Base-by-base conservation (phyloP, 2,888 invertebrate genomes). In the Folsomia candida region DNA sequence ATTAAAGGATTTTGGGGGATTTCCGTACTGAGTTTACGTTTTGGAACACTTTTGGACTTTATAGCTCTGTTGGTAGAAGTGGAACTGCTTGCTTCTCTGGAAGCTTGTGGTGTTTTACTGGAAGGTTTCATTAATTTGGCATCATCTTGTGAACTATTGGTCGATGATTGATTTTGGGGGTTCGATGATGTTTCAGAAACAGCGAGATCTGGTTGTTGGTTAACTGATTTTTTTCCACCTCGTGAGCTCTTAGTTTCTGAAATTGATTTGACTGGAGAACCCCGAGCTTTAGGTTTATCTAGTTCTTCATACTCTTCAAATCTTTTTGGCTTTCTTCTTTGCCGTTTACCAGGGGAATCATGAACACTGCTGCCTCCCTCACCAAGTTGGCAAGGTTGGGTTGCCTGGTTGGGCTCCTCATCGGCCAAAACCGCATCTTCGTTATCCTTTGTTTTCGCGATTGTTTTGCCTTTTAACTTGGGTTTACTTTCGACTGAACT, bases 1-100 rank as follows among this genome's bases (percentile, higher is more conserved):
- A 72, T 72, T 24, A 69, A 24, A n/a, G 72, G 65, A 28, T 60
- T 68, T 2, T 27, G 22, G 1, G 59, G 20, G 1, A 63, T 20
- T 0, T 71, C 71, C 22, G 67, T 68, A 37, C 27, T 68, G 14
- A 47, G 47, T 47, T 47, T 47, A 11, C 47, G 9, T 47, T 18
- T 47, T 47, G 18, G 9, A 47, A 18, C 18, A 11, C n/a, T n/a
- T n/a, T n/a, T n/a, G n/a, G n/a, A n/a, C n/a, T n/a, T n/a, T n/a
- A n/a, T n/a, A n/a, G n/a, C 47, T 11, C 47, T 47, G 18, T 47
- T 18, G 47, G 47, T 47, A 47, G 47, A 47, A 47, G 18, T 47
- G 47, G 47, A 11, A n/a, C n/a, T n/a, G 18, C 9, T 47, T 47
- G 9, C 47, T 11, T 47, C 47, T 18, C 9, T 47, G 9, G 47